These are phyloP conservation scores for Ploceus nigricollis DNA, from an alignment of 2,113 vertebrate genomes.

Conservation along the genomic window DNA sequence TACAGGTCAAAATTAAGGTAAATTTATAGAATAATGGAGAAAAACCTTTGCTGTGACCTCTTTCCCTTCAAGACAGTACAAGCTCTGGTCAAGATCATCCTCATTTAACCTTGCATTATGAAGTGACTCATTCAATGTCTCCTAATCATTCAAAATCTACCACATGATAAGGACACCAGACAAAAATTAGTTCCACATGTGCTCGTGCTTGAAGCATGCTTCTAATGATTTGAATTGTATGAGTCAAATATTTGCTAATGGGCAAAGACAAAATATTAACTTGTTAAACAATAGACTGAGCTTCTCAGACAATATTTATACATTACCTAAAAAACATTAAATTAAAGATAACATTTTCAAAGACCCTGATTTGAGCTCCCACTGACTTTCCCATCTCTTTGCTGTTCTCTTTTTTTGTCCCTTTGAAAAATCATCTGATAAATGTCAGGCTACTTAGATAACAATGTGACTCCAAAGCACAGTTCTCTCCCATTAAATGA, in stretches of 20 bases:
- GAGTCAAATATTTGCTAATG: constrained; percentile 54
- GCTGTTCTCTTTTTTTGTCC: not conserved
- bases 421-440: not conserved
- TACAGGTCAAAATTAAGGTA: not conserved
- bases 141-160: not conserved
- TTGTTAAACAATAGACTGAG: constrained; percentile 7
- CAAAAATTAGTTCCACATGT: constrained; percentile 34
- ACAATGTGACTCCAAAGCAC: not conserved
- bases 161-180: constrained; percentile 9
- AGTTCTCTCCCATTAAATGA: not conserved
- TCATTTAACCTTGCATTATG: constrained; percentile 44
- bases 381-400: not conserved
- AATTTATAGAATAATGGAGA: not conserved
- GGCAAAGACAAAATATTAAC: constrained; percentile 50
- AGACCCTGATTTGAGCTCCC: not conserved
- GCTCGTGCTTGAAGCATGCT: not conserved
- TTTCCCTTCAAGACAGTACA: not conserved
- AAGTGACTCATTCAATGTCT: constrained; percentile 28
- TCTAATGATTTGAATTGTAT: constrained; percentile 30
- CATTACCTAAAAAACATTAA: not conserved
- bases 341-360: not conserved
- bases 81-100: constrained; percentile 1
- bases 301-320: not conserved
- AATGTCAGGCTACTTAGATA: not conserved
- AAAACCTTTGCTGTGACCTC: not conserved